Percentiles rank a stretch among this genome's conserved stretches.
Conservation (phyloP, 1,140 invertebrate species). For the Anoplolepis gracilipes region DNA sequence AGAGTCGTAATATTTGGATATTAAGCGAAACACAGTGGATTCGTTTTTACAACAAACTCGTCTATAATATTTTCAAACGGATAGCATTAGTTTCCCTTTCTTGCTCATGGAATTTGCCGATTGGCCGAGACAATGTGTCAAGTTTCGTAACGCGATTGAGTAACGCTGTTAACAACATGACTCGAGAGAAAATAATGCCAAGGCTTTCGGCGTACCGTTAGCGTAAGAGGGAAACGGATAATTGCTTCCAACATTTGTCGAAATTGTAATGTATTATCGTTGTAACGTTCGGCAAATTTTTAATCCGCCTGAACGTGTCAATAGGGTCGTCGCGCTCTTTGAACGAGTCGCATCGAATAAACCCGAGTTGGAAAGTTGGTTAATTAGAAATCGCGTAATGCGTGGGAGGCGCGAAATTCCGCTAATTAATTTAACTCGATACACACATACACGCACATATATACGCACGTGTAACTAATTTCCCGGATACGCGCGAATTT, state of each 20-base stretch:
- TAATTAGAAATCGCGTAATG: conserved; percentile 19
- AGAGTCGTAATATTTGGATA: neutral
- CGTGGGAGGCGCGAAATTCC: conserved; percentile 1
- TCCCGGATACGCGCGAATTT: conserved; percentile 38
- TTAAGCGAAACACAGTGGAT: neutral
- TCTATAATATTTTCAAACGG: neutral
- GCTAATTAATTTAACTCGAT: conserved; percentile 15
- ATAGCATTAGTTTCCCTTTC: conserved; percentile 12
- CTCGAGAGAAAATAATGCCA: conserved; percentile 78
- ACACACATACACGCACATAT: neutral
- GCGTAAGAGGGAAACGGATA: conserved; percentile 49
- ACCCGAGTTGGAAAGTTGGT: conserved; percentile 34
- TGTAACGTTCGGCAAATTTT: neutral
- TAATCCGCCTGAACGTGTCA: neutral
- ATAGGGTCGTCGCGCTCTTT: neutral
- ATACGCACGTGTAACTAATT: neutral
- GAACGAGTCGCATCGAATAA: neutral
- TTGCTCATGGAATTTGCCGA: conserved; percentile 34
- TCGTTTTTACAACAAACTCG: neutral
- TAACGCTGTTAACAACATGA: conserved; percentile 73
- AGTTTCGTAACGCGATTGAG: conserved; percentile 79
- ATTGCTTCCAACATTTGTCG: conserved; percentile 60
- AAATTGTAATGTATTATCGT: conserved; percentile 27
- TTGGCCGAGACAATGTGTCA: conserved; percentile 56
- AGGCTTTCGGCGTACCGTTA: conserved; percentile 69